phyloP scores from a whole-genome alignment of 2,888 invertebrate genomes.

The Callyntrura sp. region DNA sequence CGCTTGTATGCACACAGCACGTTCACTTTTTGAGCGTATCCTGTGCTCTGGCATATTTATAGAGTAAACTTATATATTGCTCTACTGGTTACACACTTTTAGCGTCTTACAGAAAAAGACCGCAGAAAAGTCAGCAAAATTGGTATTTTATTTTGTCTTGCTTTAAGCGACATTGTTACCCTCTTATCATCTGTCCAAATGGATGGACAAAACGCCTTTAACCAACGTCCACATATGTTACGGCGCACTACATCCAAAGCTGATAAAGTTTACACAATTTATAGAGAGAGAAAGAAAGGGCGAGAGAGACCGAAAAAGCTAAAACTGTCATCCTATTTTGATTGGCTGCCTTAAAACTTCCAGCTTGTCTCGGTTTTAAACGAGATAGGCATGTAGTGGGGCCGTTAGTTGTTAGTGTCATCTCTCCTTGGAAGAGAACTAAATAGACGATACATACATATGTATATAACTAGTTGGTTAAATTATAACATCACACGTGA shows the following conservation, averaged over 20 bases:
- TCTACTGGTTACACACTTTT: not conserved
- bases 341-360: not conserved
- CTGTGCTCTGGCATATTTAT: not conserved
- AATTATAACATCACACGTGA: not conserved
- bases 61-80: not conserved
- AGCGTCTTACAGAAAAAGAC: not conserved
- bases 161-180: not conserved
- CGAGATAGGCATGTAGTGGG: not conserved
- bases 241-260: not conserved
- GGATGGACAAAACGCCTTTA: not conserved
- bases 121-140: not conserved
- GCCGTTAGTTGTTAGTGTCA: too few relatives aligned
- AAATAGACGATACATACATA: too few relatives aligned
- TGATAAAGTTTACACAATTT: slow-evolving; percentile 9
- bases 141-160: slow-evolving; percentile 4
- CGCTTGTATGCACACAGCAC: not conserved
- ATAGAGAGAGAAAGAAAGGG: too few relatives aligned
- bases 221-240: not conserved
- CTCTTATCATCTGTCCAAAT: slow-evolving; percentile 17
- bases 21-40: too few relatives aligned
- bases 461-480: not conserved
- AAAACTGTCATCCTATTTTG: slow-evolving; percentile 36
- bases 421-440: too few relatives aligned
- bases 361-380: not conserved
- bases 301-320: too few relatives aligned